Conservation (phyloP, 2,113 vertebrate species). For the zebrafish (Danio rerio) region GRCz12tu NC_133178.1:20750501-20751000, state of each 20-base stretch:
- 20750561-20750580: constrained; percentile 31
- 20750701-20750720: background rate
- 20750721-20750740: constrained; percentile 6
- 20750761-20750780: background rate
- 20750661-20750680: constrained; percentile 15
- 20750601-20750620: constrained; percentile 44
- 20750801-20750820: background rate
- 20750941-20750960: too few species aligned
- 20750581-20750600: constrained; percentile 46
- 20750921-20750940: background rate
- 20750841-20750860: background rate
- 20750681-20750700: background rate
- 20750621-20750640: constrained; percentile 46
- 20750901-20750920: background rate
- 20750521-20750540: constrained; percentile 15
- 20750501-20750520: constrained; percentile 21
- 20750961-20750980: too few species aligned
- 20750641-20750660: constrained; percentile 24
- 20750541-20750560: constrained; percentile 25
- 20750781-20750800: background rate
- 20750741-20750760: constrained; percentile 6
- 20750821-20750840: background rate
- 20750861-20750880: background rate
- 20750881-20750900: background rate
- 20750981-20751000: too few species aligned